Evolutionary conservation across 2,888 invertebrate genomes (phyloP).

Genomic region (Amphipyra berbera): DNA sequence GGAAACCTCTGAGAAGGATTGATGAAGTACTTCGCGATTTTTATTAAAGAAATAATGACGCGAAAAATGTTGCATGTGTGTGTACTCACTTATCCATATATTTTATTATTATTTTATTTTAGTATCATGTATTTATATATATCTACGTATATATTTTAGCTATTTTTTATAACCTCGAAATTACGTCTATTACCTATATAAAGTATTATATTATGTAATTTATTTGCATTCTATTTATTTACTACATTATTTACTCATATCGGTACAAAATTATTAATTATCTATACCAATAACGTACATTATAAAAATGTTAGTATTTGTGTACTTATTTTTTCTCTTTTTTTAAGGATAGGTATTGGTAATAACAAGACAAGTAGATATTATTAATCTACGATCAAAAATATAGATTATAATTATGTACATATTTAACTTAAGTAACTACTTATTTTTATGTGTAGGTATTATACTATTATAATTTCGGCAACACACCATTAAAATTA

Average conservation of each 20-base stretch:
- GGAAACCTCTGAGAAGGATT: no score
- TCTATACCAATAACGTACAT: no score
- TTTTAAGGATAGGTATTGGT: background rate
- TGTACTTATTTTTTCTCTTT: no score
- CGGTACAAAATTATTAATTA: slow-evolving; percentile 10
- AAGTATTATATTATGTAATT: background rate
- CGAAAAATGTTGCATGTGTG: background rate
- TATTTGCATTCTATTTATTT: slow-evolving; percentile 5
- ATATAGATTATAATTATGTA: background rate
- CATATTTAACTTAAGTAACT: no score
- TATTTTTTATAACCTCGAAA: background rate
- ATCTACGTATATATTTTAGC: no score
- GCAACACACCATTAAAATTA: background rate
- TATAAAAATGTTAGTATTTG: no score
- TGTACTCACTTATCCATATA: background rate
- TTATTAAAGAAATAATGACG: no score
- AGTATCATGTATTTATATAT: background rate
- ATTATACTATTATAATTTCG: slow-evolving; percentile 10
- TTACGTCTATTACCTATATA: background rate
- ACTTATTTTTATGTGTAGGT: slow-evolving; percentile 12
- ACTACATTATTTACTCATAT: slow-evolving; percentile 16
- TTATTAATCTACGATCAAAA: background rate
- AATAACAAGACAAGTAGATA: background rate
- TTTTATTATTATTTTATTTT: background rate
- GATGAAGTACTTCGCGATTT: no score